Conservation (phyloP, 2,888 invertebrate species). For the Willowsia nigromaculata region DNA sequence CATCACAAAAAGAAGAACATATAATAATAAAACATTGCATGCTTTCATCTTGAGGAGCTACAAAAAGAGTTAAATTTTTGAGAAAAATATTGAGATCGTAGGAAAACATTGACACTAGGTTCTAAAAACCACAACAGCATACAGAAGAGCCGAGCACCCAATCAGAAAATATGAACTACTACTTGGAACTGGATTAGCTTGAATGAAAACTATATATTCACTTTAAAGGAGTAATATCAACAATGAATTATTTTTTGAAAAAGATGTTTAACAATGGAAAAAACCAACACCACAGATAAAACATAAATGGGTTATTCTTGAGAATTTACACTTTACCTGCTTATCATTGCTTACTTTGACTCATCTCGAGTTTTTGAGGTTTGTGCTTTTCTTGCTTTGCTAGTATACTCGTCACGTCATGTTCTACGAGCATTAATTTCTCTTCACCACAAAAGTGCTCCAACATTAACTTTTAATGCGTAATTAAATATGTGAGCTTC, state of each 20-base stretch:
- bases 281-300: conserved; percentile 37
- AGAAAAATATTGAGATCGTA: too few relatives aligned
- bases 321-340: conserved; percentile 56
- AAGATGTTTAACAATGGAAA: not conserved
- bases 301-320: conserved; percentile 1
- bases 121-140: too few relatives aligned
- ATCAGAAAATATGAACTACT: too few relatives aligned
- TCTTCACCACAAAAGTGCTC: conserved; percentile 40
- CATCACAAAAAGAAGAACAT: too few relatives aligned
- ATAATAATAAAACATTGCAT: too few relatives aligned
- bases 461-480: not conserved
- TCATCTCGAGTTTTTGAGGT: conserved; percentile 10
- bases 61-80: too few relatives aligned
- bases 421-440: conserved; percentile 50
- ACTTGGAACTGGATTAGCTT: too few relatives aligned
- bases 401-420: conserved; percentile 56
- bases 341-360: not conserved
- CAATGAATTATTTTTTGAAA: not conserved
- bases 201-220: not conserved
- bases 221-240: too few relatives aligned
- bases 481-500: not conserved
- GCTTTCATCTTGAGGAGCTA: too few relatives aligned
- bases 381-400: conserved; percentile 32
- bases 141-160: too few relatives aligned
- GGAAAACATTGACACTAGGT: too few relatives aligned